A percentile compares a stretch with the other conserved stretches of the same genome.
Conservation (phyloP, 2,113 vertebrate species). For the Tachycineta bicolor region DNA sequence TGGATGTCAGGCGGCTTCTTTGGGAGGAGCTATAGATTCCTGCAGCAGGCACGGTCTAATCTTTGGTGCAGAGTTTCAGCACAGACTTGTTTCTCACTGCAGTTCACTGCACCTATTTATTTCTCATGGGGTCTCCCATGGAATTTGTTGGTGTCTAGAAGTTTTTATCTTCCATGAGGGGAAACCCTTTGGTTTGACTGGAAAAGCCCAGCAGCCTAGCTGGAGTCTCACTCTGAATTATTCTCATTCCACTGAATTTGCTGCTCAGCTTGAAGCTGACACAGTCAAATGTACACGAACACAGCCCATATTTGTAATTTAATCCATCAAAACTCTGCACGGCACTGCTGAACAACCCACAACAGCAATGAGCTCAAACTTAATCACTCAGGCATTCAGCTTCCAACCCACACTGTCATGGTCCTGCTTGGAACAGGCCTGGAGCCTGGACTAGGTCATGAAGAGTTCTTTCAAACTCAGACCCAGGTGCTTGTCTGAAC, state of each 20-base stretch:
- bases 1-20: background rate
- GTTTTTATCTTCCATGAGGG: background rate
- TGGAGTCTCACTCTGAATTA: background rate
- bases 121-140: background rate
- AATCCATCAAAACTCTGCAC: background rate
- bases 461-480: background rate
- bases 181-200: background rate
- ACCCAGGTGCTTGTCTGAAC: background rate
- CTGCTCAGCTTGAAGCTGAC: background rate
- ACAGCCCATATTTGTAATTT: background rate
- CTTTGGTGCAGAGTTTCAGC: background rate
- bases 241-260: background rate
- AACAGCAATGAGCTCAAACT: background rate
- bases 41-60: background rate
- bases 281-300: background rate
- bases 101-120: background rate
- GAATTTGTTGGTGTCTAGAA: background rate
- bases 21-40: background rate
- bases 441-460: background rate
- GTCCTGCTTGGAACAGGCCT: background rate
- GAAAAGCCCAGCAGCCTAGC: background rate
- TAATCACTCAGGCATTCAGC: background rate
- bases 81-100: rapidly evolving
- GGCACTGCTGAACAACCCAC: background rate
- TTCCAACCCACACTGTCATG: background rate